A percentile compares a stretch with the other conserved stretches of the same genome.
These are phyloP conservation scores for Eptatretus burgeri DNA, from an alignment of 2,113 vertebrate species.

Conservation along the genomic window DNA sequence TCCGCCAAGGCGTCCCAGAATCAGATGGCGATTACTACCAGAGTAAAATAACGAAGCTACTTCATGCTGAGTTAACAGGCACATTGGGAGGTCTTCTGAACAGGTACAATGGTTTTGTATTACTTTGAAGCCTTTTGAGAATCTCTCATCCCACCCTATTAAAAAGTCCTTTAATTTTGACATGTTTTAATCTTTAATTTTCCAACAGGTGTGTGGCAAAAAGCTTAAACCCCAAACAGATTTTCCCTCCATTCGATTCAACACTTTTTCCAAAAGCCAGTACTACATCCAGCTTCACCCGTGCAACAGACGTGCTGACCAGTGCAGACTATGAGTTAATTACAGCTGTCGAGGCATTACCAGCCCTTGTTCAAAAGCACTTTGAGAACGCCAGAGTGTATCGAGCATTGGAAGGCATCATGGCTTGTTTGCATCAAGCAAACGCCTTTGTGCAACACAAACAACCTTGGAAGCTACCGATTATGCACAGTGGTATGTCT, in stretches of 20 bases:
- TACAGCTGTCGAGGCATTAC: constrained; percentile 21
- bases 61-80: constrained; percentile 57
- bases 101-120: constrained; percentile 16
- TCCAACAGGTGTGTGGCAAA: constrained; percentile 41
- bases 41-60: constrained; percentile 36
- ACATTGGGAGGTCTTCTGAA: constrained; percentile 62
- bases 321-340: constrained; percentile 38
- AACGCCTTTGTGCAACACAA: constrained; percentile 67
- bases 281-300: background rate
- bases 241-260: constrained; percentile 28
- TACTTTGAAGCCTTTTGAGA: background rate
- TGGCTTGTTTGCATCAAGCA: constrained; percentile 33
- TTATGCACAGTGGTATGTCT: too few relatives aligned
- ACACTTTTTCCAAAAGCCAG: constrained; percentile 24
- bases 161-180: constrained; percentile 1
- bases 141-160: background rate
- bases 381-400: constrained; percentile 38
- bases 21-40: constrained; percentile 56
- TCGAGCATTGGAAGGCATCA: constrained; percentile 50
- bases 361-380: constrained; percentile 21
- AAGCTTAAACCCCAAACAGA: constrained; percentile 42
- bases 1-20: constrained; percentile 56
- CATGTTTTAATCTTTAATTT: background rate
- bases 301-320: constrained; percentile 10
- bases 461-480: constrained; percentile 38